A percentile compares a stretch with the other conserved stretches of the same genome.
phyloP scores from a whole-genome alignment of 1,140 invertebrate genomes.

The Drosophila persimilis region DNA sequence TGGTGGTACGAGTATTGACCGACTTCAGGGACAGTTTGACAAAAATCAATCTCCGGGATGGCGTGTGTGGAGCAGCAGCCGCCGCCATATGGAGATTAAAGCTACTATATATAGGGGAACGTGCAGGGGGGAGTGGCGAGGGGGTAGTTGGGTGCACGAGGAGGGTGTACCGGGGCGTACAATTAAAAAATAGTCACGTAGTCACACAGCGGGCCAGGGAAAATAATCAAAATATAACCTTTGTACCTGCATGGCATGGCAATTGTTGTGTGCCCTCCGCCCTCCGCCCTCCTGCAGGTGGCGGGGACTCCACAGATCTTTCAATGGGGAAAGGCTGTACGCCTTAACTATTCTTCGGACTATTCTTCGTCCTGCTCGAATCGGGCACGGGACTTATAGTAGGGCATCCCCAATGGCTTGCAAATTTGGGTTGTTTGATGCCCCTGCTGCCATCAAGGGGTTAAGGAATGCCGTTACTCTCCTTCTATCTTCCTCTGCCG shows the following conservation, averaged over 20 bases:
- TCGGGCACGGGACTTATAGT: neutral
- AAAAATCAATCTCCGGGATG: constrained; percentile 64
- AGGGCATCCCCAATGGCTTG: constrained; percentile 21
- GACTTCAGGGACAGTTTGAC: constrained; percentile 64
- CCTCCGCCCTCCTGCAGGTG: too few relatives aligned
- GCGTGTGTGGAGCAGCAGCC: constrained; percentile 35
- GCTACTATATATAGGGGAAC: constrained; percentile 33
- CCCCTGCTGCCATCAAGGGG: constrained; percentile 13
- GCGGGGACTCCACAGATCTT: too few relatives aligned
- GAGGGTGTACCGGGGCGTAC: constrained; percentile 21
- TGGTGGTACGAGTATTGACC: constrained; percentile 31
- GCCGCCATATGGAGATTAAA: constrained; percentile 69
- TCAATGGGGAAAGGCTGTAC: neutral
- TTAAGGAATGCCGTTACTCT: constrained; percentile 9
- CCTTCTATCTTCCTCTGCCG: too few relatives aligned
- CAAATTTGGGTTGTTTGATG: constrained; percentile 25
- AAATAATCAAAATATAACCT: constrained; percentile 27
- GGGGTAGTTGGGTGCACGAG: neutral
- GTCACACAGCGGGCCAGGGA: constrained; percentile 27
- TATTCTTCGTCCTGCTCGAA: too few relatives aligned
- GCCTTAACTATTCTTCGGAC: too few relatives aligned
- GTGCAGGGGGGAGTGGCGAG: neutral
- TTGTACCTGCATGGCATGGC: neutral
- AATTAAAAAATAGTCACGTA: constrained; percentile 77
- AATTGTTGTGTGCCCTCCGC: too few relatives aligned